Percentiles rank a stretch among this genome's conserved stretches.
Conservation (phyloP, 2,797 vertebrate species). For the Nasua narica region DNA sequence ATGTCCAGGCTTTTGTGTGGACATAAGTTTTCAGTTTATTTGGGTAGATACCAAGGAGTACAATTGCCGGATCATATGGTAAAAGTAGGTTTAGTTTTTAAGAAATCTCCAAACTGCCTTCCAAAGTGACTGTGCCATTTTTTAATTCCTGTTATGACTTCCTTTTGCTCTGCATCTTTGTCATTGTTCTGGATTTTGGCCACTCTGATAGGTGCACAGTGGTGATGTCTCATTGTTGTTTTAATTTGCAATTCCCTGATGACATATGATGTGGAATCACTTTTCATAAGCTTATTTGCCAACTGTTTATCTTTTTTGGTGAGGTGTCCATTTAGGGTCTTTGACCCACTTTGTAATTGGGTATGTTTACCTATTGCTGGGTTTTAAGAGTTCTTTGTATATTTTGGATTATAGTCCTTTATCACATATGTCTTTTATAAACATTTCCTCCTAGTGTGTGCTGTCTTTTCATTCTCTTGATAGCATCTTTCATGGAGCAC, state of each 20-base stretch:
- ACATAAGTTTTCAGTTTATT: neutral
- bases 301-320: neutral
- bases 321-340: neutral
- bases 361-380: neutral
- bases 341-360: neutral
- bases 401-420: neutral
- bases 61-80: neutral
- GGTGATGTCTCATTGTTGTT: neutral
- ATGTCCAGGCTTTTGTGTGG: neutral
- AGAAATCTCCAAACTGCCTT: neutral
- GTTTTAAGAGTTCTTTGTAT: neutral
- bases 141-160: neutral
- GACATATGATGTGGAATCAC: neutral
- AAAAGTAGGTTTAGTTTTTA: neutral
- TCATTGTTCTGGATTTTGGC: neutral
- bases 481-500: neutral
- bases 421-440: neutral
- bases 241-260: neutral
- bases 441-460: neutral
- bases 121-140: neutral
- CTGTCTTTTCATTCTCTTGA: neutral
- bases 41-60: neutral
- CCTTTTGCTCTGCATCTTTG: neutral
- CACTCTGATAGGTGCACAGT: neutral
- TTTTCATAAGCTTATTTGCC: neutral